Evolutionary conservation across 2,888 invertebrate genomes (phyloP), one percentile per base, ranked within the genome.

Genomic region (Thysanoteuthis rhombus): DNA sequence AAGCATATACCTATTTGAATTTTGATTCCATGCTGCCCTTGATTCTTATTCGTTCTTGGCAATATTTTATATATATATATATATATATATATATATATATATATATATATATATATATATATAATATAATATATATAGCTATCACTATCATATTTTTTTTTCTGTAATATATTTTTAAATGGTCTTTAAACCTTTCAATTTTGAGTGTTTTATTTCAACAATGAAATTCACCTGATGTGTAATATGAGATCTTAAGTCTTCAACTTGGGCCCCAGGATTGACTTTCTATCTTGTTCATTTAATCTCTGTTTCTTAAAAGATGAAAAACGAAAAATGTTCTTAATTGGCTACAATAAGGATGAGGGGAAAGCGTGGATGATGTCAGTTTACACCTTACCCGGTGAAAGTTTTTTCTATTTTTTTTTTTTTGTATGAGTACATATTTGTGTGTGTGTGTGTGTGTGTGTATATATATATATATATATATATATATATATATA

Each of bases 351-450:
- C 2, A 32, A 75, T n/a, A 36, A n/a, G 75, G 25, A 52, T 52
- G 28, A 52, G 36, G n/a, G 16, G n/a, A 75, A 75, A 75, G n/a
- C 75, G 16, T 75, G n/a, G 12, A 75, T 75, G n/a, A 75, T 75
- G 75, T 75, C n/a, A 75, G n/a, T 75, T 75, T 75, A n/a, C 75
- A 75, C n/a, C 75, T n/a, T n/a, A 75, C 75, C 75, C 75, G 75
- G 75, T 75, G 75, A 75, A 36, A 36, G 12, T 25, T 75, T 75
- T n/a, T 3, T 58, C 28, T 58, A 28, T 32, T 58, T 16, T n/a
- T 16, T 10, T 75, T 0, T 75, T 16, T 36, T 12, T 75, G 16
- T n/a, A 19, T n/a, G n/a, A 16, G 10, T 75, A 16, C 8, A 8
- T n/a, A 10, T 75, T 0, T n/a, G n/a, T 75, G 4, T 16, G 19